These are phyloP conservation scores for Amaurobius ferox DNA, from an alignment of 2,888 invertebrate genomes.

Conservation along the genomic window DNA sequence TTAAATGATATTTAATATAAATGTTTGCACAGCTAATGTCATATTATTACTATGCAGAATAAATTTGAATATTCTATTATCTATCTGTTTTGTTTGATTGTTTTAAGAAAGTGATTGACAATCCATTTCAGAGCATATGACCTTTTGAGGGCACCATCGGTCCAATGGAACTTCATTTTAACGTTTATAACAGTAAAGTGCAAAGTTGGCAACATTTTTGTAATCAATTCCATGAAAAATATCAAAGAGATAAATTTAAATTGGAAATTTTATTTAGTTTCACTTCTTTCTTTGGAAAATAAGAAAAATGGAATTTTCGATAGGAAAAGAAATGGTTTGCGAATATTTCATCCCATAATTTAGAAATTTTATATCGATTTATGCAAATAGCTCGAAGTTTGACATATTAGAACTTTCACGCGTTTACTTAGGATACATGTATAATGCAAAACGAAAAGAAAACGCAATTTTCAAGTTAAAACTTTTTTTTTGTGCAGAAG, in stretches of 20 bases:
- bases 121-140: too few species aligned
- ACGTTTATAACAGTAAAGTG: too few species aligned
- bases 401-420: background rate
- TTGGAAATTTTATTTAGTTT: constrained; percentile 1
- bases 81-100: too few species aligned
- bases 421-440: background rate
- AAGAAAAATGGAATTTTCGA: background rate
- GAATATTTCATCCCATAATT: background rate
- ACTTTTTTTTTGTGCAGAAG: too few species aligned
- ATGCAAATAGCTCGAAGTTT: background rate
- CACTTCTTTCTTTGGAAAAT: background rate
- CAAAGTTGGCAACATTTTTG: background rate
- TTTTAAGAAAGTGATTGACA: too few species aligned
- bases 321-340: background rate
- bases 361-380: constrained; percentile 8
- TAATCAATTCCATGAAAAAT: background rate
- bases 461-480: too few species aligned
- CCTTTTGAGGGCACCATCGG: too few species aligned
- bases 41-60: too few species aligned
- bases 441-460: background rate
- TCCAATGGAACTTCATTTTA: too few species aligned
- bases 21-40: too few species aligned
- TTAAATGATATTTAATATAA: too few species aligned
- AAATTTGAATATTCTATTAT: too few species aligned
- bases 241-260: background rate